Evolutionary conservation across 2,888 invertebrate species (phyloP).

Genomic region (Abrostola tripartita): DNA sequence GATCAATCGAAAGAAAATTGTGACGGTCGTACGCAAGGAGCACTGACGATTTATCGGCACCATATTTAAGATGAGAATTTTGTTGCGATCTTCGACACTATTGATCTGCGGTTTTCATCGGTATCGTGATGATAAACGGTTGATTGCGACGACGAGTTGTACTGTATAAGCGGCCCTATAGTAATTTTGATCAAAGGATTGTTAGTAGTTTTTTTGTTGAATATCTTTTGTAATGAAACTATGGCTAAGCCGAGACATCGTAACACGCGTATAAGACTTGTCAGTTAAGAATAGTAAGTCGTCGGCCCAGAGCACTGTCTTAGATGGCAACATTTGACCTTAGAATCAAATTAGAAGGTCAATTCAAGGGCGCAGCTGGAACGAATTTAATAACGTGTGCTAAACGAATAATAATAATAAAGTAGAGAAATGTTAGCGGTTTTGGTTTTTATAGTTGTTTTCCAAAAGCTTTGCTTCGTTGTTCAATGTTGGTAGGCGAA

Average conservation of each 20-base stretch:
- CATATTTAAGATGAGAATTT: no score
- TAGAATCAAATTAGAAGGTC: slow-evolving; percentile 56
- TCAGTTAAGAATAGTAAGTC: neutral
- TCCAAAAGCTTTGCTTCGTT: slow-evolving; percentile 17
- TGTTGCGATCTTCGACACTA: no score
- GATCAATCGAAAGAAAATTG: no score
- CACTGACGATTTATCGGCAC: no score
- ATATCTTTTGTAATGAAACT: neutral
- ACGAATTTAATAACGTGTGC: slow-evolving; percentile 73
- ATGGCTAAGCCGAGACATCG: neutral
- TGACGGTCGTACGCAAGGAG: no score
- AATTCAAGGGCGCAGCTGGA: slow-evolving; percentile 56
- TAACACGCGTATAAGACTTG: slow-evolving; percentile 8
- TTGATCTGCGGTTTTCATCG: no score
- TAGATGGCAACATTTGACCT: slow-evolving; percentile 44
- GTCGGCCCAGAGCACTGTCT: slow-evolving; percentile 38
- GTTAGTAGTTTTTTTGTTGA: no score
- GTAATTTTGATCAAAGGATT: no score
- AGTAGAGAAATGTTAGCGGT: slow-evolving; percentile 46
- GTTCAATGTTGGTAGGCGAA: slow-evolving; percentile 12
- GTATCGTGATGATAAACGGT: no score
- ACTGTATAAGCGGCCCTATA: no score
- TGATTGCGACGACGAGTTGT: no score
- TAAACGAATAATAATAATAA: slow-evolving; percentile 63
- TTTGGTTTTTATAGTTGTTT: slow-evolving; percentile 1